Evolutionary conservation across 2,113 vertebrate species (phyloP).

Genomic region (Natator depressus): DNA sequence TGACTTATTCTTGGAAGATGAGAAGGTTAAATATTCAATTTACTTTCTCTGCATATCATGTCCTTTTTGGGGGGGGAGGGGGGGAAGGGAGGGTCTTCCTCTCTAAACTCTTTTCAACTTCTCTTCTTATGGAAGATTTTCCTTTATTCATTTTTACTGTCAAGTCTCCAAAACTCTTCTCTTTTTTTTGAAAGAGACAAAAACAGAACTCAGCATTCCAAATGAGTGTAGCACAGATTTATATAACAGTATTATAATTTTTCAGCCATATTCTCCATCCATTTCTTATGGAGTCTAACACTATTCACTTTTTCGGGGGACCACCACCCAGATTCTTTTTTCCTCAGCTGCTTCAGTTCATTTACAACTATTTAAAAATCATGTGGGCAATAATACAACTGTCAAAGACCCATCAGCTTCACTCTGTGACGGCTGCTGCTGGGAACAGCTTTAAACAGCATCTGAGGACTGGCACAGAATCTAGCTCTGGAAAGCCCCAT

Average conservation of each 20-base stretch:
- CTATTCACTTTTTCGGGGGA: background rate
- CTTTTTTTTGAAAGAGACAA: background rate
- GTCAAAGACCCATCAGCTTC: background rate
- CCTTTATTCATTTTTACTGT: rapidly evolving
- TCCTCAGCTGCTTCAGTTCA: background rate
- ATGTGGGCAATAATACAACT: background rate
- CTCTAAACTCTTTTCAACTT: background rate
- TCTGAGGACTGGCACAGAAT: background rate
- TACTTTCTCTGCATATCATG: background rate
- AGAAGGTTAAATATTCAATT: background rate
- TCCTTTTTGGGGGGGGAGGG: background rate
- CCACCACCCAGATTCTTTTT: background rate
- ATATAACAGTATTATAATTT: background rate
- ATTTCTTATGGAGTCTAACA: background rate
- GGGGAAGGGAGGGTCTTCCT: background rate
- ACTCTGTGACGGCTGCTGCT: background rate
- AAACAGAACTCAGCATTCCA: background rate
- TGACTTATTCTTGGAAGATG: background rate
- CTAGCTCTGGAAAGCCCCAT: background rate
- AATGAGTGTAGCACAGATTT: background rate
- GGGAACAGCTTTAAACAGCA: background rate
- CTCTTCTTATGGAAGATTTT: background rate
- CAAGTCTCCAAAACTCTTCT: background rate
- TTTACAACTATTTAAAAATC: background rate
- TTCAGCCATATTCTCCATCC: background rate